Conservation (phyloP, 1,140 invertebrate species). For the Eciton burchellii region DNA sequence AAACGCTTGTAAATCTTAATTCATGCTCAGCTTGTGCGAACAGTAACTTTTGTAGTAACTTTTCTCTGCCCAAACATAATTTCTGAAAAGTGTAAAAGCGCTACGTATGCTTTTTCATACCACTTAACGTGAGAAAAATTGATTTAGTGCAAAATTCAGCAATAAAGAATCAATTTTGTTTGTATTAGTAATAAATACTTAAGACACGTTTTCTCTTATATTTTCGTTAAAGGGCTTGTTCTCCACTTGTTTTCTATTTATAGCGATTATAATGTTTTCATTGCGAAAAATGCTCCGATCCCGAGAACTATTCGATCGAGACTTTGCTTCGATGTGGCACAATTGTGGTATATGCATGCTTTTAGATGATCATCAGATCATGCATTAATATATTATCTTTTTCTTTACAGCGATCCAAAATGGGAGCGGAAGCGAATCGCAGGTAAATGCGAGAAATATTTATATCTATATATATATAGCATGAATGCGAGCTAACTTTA, state of each 20-base stretch:
- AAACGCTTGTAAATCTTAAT: not conserved
- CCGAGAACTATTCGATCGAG: conserved; percentile 38
- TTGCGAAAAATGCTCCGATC: not conserved
- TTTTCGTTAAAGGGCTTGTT: not conserved
- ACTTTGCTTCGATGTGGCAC: conserved; percentile 61
- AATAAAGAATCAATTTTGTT: no score
- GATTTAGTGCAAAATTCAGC: not conserved
- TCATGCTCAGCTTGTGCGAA: not conserved
- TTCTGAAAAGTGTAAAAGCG: not conserved
- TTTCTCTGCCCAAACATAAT: not conserved
- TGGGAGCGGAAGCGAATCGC: conserved; percentile 92
- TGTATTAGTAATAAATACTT: no score
- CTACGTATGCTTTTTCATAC: not conserved
- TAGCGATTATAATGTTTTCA: not conserved
- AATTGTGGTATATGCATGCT: not conserved
- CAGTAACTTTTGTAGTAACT: not conserved
- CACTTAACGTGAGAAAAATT: not conserved
- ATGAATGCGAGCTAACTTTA: no score
- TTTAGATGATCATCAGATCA: not conserved
- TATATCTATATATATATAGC: not conserved
- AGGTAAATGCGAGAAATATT: conserved; percentile 87
- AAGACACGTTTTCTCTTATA: no score
- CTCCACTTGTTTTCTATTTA: not conserved
- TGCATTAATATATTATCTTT: conserved; percentile 12
- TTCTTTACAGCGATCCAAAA: conserved; percentile 90